Evolutionary conservation across 2,113 vertebrate genomes (phyloP).

Genomic region (Taxidea taxus): DNA sequence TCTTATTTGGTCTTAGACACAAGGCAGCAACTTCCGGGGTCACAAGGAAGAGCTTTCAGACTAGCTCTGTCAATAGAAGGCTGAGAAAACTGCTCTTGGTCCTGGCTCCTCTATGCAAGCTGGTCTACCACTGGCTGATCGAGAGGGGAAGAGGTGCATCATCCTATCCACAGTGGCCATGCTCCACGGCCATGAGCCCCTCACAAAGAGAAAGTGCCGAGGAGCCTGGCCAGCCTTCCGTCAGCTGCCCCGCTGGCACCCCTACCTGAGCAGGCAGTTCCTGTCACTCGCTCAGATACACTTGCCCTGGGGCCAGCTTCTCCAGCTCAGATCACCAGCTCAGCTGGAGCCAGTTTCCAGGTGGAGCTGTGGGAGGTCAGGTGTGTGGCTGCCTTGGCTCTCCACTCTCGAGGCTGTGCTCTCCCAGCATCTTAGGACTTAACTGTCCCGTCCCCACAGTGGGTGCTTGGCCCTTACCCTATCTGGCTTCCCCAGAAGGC

Average conservation of each 20-base stretch:
- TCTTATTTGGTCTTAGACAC: neutral
- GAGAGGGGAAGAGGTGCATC: neutral
- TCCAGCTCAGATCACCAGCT: neutral
- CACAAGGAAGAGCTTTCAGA: neutral
- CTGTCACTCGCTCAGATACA: conserved; percentile 15
- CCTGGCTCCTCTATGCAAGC: neutral
- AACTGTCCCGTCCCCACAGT: neutral
- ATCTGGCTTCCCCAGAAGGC: neutral
- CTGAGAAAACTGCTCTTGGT: neutral
- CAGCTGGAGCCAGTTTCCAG: neutral
- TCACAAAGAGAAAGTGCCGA: neutral
- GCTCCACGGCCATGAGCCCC: neutral
- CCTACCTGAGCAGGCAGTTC: neutral
- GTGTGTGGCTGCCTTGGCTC: neutral
- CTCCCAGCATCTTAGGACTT: neutral
- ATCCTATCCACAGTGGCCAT: neutral
- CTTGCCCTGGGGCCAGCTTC: neutral
- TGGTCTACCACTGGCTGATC: neutral
- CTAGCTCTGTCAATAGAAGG: neutral
- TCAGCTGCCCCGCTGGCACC: neutral
- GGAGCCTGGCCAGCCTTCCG: neutral
- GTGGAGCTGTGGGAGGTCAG: neutral
- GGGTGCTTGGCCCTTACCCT: neutral
- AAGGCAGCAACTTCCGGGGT: neutral
- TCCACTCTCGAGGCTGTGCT: neutral